Evolutionary conservation across 1,140 invertebrate species (phyloP), one percentile per base, ranked within the genome.

Genomic region (Cepaea nemoralis): DNA sequence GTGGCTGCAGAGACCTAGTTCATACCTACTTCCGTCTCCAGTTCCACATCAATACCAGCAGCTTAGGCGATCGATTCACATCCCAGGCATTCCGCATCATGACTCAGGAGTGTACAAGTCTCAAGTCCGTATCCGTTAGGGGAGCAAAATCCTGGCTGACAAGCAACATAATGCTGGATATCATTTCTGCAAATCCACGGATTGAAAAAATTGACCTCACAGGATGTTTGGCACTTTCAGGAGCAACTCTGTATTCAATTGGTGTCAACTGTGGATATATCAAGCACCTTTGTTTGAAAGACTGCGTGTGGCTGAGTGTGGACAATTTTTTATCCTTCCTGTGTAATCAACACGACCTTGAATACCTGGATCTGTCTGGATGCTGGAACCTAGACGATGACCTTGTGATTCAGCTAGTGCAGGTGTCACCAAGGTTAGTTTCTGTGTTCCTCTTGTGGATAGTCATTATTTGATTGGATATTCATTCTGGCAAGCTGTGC

Each of bases 361-460:
- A 91, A 71, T 83, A 86, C 37, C 63, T 92, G 35, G 88, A 91
- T 83, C 71, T 92, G 35, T 87, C 88, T n/a, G 91, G 91, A 45
- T 92, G 91, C 76, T 92, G 91, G 91, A 86, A 91, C 71, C 70
- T 92, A 0, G 87, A 87, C 77, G 89, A 92, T 84, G 87, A 89
- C 37, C 85, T 88, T 37, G 80, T 90, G 16, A 83, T 83, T 42
- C 77, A 88, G 8, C 50, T 91, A 31, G 86, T 88, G 40, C 79
- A 85, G 5, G 59, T 85, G 14, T 90, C 88, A 83, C 82, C 82
- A 48, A 87, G 82, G 90, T 91, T 86, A 86, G 35, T 77, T 55
- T 12, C n/a, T 8, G 2, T 12, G 40, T 71, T 71, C 19, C 14
- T 8, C n/a, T 71, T 71, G 31, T 71, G 16, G 50, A n/a, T n/a